Evolutionary conservation across 1,140 invertebrate species (phyloP).

Genomic region (Drosophila serrata): DNA sequence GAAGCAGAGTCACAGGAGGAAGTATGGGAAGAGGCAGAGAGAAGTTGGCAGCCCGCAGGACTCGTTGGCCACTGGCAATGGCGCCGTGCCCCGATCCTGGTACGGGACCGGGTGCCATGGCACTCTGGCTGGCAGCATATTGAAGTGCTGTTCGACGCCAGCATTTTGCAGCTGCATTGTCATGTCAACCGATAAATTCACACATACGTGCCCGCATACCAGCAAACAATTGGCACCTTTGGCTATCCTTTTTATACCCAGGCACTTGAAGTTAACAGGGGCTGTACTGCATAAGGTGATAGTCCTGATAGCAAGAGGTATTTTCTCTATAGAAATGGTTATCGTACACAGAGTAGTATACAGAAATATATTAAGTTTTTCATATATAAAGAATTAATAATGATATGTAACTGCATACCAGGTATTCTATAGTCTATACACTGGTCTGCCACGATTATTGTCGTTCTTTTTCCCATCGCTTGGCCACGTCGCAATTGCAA

Average conservation of each 20-base stretch:
- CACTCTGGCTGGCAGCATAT: constrained; percentile 64
- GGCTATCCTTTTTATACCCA: constrained; percentile 66
- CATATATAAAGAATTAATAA: fast-evolving
- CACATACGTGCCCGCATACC: constrained; percentile 73
- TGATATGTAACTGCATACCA: too few relatives aligned
- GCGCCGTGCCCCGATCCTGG: constrained; percentile 16
- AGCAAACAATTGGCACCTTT: constrained; percentile 83
- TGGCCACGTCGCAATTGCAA: constrained; percentile 68
- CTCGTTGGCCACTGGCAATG: constrained; percentile 24
- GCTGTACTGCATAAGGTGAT: neutral
- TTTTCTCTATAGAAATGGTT: too few relatives aligned
- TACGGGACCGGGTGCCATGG: constrained; percentile 11
- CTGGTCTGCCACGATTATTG: neutral
- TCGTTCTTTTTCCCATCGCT: constrained; percentile 29
- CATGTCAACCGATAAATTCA: constrained; percentile 84
- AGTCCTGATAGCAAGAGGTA: neutral
- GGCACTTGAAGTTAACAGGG: neutral
- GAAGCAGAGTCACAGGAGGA: neutral
- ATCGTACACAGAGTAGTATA: too few relatives aligned
- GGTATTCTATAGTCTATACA: neutral
- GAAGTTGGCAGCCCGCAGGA: constrained; percentile 54
- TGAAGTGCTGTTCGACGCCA: constrained; percentile 80
- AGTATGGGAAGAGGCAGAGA: neutral
- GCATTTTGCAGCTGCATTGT: constrained; percentile 84
- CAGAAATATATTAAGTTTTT: neutral